Percentiles rank a stretch among this genome's conserved stretches.
Conservation (phyloP, 2,888 invertebrate genomes). For the Isoperla grammatica region DNA sequence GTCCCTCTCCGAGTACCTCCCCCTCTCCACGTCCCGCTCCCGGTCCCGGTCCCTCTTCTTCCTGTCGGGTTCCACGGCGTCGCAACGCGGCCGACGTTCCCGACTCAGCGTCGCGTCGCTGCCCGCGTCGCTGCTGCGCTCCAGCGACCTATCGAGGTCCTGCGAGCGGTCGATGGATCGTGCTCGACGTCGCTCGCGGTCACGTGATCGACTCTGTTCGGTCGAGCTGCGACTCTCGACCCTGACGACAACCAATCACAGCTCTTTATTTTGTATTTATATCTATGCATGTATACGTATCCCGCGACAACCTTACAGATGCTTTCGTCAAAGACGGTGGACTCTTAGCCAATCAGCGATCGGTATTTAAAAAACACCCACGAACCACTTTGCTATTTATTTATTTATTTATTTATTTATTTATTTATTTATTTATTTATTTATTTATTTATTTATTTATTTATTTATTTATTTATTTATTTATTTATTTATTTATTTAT, state of each 20-base stretch:
- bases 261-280: neutral
- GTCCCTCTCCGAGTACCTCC: slow-evolving; percentile 17
- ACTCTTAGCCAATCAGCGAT: too few species aligned
- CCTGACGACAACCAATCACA: neutral
- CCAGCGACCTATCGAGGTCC: neutral
- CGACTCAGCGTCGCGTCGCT: slow-evolving; percentile 1
- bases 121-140: neutral
- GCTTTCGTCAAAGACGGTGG: too few species aligned
- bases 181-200: slow-evolving; percentile 30
- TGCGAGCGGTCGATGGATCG: slow-evolving; percentile 27
- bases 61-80: slow-evolving; percentile 24
- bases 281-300: too few species aligned
- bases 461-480: too few species aligned
- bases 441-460: too few species aligned
- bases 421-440: too few species aligned
- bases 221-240: slow-evolving; percentile 17
- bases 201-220: slow-evolving; percentile 30
- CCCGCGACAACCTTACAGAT: too few species aligned
- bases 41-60: slow-evolving; percentile 30
- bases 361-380: too few species aligned
- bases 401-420: too few species aligned
- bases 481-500: too few species aligned
- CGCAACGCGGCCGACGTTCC: neutral
- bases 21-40: slow-evolving; percentile 23
- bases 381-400: too few species aligned